Evolutionary conservation across 2,113 vertebrate genomes (phyloP), one percentile per base, ranked within the genome.

Genomic region (Melanerpes formicivorus): DNA sequence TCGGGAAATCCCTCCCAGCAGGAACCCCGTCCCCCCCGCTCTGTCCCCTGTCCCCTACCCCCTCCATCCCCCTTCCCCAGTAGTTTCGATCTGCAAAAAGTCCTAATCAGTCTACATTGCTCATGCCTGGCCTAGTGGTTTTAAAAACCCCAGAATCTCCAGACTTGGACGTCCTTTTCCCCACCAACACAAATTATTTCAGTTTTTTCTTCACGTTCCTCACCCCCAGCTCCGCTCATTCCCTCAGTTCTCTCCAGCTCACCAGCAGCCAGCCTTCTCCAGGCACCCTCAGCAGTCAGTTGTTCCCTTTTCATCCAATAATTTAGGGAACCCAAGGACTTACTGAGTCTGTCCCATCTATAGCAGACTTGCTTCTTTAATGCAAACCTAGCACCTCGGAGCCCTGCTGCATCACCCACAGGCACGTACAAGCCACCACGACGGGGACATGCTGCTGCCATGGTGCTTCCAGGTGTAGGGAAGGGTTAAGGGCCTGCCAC

Each of bases 341-440:
- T 46, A 9, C 54, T 22, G 25, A 9, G 7, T 79, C 50, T 62
- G 32, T 42, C 58, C 48, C 37, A 27, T 22, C 30, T 50, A n/a
- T 23, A 23, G 29, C 0, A 55, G 26, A 48, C 6, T 6, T 0
- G 0, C 4, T 60, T 64, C 26, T 72, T 46, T 14, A 13, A 12
- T 50, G 55, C 32, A 76, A 32, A 40, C 9, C 15, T 64, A 5
- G 5, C 14, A 15, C 7, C 10, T 14, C 55, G 2, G 56, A 19
- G 40, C 19, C 17, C 34, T n/a, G 30, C 65, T 75, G 14, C 19
- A 3, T 2, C 7, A 60, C 21, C 18, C 71, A 2, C 16, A 3
- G 26, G 14, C 65, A 30, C 0, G 0, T 5, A 37, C 1, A 7
- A 50, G 42, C 26, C n/a, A 0, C 72, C 46, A 1, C 0, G 30